Evolutionary conservation across 2,888 invertebrate genomes (phyloP), one percentile per base, ranked within the genome.

Genomic region (Volucella zonaria): DNA sequence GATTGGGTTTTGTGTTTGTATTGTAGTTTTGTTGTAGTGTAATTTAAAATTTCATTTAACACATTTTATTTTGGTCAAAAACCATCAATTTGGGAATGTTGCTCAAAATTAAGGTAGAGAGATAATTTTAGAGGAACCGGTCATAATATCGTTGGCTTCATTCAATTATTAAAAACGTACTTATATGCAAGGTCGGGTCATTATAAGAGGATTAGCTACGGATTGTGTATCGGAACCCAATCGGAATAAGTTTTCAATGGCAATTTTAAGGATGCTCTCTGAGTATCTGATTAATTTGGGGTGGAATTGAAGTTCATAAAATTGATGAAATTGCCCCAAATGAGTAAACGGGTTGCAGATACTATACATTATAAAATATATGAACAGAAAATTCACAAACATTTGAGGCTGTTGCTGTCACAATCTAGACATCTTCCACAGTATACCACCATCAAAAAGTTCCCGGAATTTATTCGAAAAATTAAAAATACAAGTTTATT

Each of bases 141-240:
- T 67, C 45, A 11, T 67, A 2, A n/a, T 42, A 10, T n/a, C 8
- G 42, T 40, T 11, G 42, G 23, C 8, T 67, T 54, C 54, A 23
- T 11, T 15, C 23, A 52, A 56, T 68, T 56, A 70, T 59, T 70
- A 47, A 59, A 70, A 70, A 49, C 42, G 6, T 42, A 58, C 38
- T 45, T 54, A 45, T 61, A 61, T 47, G 15, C 47, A 42, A 47
- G 56, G 12, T 18, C 42, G 38, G 15, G 58, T 51, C 51, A 59
- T 75, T 75, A 67, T 75, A 75, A 67, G 67, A 18, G 67, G 75
- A 67, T 75, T 75, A 75, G 75, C 42, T 15, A 51, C 59, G 75
- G 59, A 66, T 66, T 58, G 66, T 51, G 66, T 59, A 43, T 67
- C 58, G 51, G 43, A 51, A 66, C 51, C 15, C 42, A 59, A 6